These are phyloP conservation scores for Anhinga rufa DNA, from an alignment of 2,113 vertebrate species.

Conservation along the genomic window DNA sequence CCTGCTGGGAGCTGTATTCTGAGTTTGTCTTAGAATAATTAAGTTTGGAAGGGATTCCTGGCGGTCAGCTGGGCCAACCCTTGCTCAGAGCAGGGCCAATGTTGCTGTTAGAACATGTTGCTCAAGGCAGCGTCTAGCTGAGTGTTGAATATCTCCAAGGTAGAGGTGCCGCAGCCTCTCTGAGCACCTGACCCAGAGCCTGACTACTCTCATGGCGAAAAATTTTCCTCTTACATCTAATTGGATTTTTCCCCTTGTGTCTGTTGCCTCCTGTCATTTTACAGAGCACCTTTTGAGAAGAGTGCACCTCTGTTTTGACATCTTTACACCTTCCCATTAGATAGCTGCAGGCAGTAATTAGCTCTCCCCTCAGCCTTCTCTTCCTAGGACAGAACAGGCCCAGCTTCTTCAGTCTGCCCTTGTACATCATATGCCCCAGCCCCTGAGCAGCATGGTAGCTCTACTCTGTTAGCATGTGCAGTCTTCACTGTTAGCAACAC, in stretches of 20 bases:
- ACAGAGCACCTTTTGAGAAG: neutral
- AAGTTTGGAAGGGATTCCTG: neutral
- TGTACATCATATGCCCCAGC: neutral
- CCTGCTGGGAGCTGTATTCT: neutral
- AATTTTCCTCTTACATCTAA: neutral
- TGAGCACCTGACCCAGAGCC: neutral
- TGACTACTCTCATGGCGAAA: neutral
- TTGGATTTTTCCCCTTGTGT: neutral
- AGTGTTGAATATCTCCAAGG: neutral
- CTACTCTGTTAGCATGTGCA: accelerated
- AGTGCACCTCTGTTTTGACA: neutral
- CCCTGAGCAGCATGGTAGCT: neutral
- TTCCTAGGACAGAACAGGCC: neutral
- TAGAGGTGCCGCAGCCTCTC: neutral
- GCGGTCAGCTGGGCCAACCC: neutral
- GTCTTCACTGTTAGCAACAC: neutral
- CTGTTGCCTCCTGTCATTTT: neutral
- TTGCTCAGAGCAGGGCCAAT: neutral
- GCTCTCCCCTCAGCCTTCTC: neutral
- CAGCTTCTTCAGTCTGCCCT: neutral
- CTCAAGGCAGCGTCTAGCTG: neutral
- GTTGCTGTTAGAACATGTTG: neutral
- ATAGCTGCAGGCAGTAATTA: neutral
- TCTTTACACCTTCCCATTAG: neutral
- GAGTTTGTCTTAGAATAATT: neutral